Evolutionary conservation across 2,888 invertebrate genomes (phyloP), one percentile per base, ranked within the genome.

Genomic region (Eilema caniola): DNA sequence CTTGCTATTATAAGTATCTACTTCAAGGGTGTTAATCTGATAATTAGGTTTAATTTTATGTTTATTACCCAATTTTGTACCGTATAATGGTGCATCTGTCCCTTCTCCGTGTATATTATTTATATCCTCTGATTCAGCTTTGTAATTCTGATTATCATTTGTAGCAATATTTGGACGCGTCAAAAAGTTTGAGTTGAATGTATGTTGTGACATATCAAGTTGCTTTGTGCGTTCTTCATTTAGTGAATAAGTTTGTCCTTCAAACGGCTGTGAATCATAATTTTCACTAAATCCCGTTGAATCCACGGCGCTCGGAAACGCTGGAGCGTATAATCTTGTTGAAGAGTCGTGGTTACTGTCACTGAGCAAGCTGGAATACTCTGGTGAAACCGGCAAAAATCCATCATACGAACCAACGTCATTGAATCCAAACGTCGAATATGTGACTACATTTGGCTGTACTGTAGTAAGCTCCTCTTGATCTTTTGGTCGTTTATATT

Each of bases 351-450:
- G 89, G 76, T 89, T 90, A 24, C 74, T 84, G 60, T 84, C 85
- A 66, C 84, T 92, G 57, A 92, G 77, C 64, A 89, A 91, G 67
- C 85, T 92, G 1, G 91, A 85, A 75, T 92, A 93, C 74, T 95
- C 95, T 41, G 94, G 93, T 1, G 94, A 94, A 70, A 90, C 94
- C 3, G 94, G 95, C 12, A 94, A 87, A 70, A 94, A 94, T 3
- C 93, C 94, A 76, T 93, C 91, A 78, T 92, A 92, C 33, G 89
- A 84, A 72, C 92, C 91, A 57, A 94, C 94, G 83, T 95, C 94
- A 63, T 94, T 94, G 77, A 94, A 93, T 66, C 95, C 95, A 67
- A 94, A 95, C 60, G 92, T 93, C 2, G 95, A 94, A 80, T 95
- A 95, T 2, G 95, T 92, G 14, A 95, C 90, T 11, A 95, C 93